Conservation (phyloP, 1,140 invertebrate genomes). For the Achatina immaculata region DNA sequence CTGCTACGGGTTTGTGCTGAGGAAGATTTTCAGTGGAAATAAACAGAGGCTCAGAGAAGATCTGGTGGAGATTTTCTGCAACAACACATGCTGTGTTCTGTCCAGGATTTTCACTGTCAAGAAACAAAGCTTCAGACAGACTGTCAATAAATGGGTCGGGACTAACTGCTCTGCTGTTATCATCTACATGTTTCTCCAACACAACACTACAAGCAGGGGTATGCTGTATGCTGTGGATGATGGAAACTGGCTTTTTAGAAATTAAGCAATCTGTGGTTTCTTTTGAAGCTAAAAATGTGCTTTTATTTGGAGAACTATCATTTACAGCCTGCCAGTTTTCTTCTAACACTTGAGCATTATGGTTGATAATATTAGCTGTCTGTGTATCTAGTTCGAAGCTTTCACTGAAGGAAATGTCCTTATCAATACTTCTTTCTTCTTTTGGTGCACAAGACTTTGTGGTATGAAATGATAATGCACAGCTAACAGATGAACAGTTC, state of each 20-base stretch:
- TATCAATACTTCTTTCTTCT: not conserved
- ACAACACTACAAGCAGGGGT: too few species aligned
- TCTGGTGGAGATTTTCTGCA: not conserved
- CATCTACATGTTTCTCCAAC: not conserved
- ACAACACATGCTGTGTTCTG: not conserved
- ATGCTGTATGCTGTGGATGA: too few species aligned
- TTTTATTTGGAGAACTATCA: not conserved
- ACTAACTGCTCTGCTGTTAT: not conserved
- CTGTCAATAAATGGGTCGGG: not conserved
- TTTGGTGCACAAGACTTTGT: not conserved
- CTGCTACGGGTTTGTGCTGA: not conserved
- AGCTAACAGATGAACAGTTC: not conserved
- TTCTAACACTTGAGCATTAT: not conserved
- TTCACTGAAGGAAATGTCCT: slow-evolving; percentile 35
- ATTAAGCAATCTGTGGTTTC: too few species aligned
- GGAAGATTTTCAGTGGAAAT: not conserved
- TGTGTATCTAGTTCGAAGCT: slow-evolving; percentile 62
- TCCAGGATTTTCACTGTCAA: not conserved
- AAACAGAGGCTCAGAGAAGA: not conserved
- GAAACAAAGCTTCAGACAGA: not conserved
- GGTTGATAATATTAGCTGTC: slow-evolving; percentile 37
- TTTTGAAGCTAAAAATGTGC: not conserved
- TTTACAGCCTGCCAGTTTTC: not conserved
- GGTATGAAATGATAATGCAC: not conserved
- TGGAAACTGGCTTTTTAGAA: too few species aligned